These are phyloP conservation scores for Lamellibrachia luymesi DNA, from an alignment of 1,140 invertebrate genomes.

Conservation along the genomic window DNA sequence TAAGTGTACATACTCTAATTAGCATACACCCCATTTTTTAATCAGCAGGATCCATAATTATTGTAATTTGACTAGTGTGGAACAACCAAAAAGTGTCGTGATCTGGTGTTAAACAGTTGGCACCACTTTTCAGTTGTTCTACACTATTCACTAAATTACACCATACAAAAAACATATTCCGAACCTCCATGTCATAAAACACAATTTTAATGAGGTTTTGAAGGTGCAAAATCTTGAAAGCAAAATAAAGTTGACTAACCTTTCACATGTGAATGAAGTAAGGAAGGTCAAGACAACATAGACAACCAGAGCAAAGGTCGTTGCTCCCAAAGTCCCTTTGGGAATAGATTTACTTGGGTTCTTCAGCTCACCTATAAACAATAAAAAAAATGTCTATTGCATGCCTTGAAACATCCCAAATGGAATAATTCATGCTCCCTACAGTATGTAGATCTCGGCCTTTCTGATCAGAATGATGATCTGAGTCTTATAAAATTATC, in stretches of 20 bases:
- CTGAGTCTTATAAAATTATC: background rate
- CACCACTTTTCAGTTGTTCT: no score
- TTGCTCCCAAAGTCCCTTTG: slow-evolving; percentile 85
- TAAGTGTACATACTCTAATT: no score
- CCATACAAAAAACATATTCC: no score
- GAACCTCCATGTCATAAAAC: no score
- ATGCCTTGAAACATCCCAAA: background rate
- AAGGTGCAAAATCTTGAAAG: background rate
- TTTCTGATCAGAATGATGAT: background rate
- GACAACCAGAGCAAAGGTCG: slow-evolving; percentile 85
- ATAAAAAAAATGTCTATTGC: background rate
- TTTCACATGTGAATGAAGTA: slow-evolving; percentile 71
- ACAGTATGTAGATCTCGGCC: background rate
- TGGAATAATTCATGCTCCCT: background rate
- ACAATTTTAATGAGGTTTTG: no score
- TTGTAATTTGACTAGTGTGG: no score
- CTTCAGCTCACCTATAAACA: slow-evolving; percentile 78
- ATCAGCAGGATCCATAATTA: no score
- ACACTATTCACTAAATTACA: no score
- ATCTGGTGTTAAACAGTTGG: no score
- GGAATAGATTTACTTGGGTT: slow-evolving; percentile 92
- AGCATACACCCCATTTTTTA: no score
- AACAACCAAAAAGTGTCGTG: no score
- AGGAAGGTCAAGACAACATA: slow-evolving; percentile 85
- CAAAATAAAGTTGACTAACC: background rate